These are phyloP conservation scores for Onychomys leucogaster DNA, from an alignment of 2,797 vertebrate species.

Conservation along the genomic window DNA sequence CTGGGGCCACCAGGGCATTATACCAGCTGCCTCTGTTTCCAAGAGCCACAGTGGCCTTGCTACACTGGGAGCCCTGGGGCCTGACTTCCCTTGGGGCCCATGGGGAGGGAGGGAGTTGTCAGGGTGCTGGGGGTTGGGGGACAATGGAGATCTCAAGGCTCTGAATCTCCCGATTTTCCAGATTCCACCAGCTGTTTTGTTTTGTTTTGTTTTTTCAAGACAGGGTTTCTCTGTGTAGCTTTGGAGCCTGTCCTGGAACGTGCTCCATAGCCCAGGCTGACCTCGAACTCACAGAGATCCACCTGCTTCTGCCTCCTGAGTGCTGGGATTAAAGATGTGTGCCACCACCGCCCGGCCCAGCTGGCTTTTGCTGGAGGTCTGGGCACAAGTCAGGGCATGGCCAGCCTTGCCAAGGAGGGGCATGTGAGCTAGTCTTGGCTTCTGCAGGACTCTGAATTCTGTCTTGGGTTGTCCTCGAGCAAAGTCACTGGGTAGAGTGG, in stretches of 20 bases:
- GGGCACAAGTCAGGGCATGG: not conserved
- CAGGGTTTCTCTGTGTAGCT: too few relatives aligned
- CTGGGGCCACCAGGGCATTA: not conserved
- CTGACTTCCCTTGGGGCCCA: not conserved
- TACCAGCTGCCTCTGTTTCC: slow-evolving; percentile 38
- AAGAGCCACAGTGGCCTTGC: not conserved
- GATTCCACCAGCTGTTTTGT: not conserved
- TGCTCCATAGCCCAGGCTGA: too few relatives aligned
- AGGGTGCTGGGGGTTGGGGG: not conserved
- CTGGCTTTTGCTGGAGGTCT: not conserved
- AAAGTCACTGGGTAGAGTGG: not conserved
- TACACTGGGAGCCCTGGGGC: accelerated
- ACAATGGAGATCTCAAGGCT: not conserved
- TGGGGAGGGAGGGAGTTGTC: not conserved
- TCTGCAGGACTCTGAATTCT: not conserved
- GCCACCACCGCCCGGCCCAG: not conserved
- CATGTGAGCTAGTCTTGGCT: not conserved
- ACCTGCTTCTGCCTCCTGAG: too few relatives aligned
- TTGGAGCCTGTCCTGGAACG: too few relatives aligned
- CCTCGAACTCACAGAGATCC: too few relatives aligned
- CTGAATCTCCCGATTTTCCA: not conserved
- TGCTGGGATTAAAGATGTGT: too few relatives aligned
- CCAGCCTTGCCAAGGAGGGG: not conserved
- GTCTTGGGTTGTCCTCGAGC: not conserved
- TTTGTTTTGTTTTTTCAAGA: too few relatives aligned